Conservation (phyloP, 2,113 vertebrate genomes). For the Percina caprodes region DNA sequence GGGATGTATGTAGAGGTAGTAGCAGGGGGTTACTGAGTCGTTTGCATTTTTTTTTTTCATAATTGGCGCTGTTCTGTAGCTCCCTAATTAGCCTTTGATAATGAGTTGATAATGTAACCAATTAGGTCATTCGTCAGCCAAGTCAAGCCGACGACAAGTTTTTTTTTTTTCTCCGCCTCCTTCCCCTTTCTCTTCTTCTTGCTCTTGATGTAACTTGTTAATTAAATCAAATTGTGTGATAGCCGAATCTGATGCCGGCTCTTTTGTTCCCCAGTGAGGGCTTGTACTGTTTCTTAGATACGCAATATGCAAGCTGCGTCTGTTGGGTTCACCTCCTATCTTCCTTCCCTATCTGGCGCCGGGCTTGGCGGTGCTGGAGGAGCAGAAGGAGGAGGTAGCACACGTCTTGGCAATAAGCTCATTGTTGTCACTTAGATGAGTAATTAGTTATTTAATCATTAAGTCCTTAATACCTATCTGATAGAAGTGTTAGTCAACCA, state of each 20-base stretch:
- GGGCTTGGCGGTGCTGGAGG: conserved; percentile 23
- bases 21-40: conserved; percentile 64
- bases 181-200: not conserved
- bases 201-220: conserved; percentile 84
- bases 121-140: conserved; percentile 85
- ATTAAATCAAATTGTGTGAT: conserved; percentile 88
- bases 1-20: conserved; percentile 23
- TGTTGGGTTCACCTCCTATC: conserved; percentile 48
- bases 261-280: conserved; percentile 84
- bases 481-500: conserved; percentile 73
- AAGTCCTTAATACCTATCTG: conserved; percentile 74
- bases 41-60: conserved; percentile 84
- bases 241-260: conserved; percentile 80
- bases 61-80: conserved; percentile 87
- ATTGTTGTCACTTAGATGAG: conserved; percentile 73
- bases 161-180: conserved; percentile 32
- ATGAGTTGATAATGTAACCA: conserved; percentile 86
- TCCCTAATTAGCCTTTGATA: conserved; percentile 89
- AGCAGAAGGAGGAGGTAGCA: conserved; percentile 31
- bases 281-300: conserved; percentile 63
- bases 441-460: conserved; percentile 77
- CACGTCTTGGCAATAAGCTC: conserved; percentile 65
- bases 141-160: conserved; percentile 63
- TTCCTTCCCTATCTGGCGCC: conserved; percentile 54
- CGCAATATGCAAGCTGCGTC: conserved; percentile 23